Percentiles rank a stretch among this genome's conserved stretches.
Conservation (phyloP, 2,888 invertebrate genomes). For the Machimus rusticus region DNA sequence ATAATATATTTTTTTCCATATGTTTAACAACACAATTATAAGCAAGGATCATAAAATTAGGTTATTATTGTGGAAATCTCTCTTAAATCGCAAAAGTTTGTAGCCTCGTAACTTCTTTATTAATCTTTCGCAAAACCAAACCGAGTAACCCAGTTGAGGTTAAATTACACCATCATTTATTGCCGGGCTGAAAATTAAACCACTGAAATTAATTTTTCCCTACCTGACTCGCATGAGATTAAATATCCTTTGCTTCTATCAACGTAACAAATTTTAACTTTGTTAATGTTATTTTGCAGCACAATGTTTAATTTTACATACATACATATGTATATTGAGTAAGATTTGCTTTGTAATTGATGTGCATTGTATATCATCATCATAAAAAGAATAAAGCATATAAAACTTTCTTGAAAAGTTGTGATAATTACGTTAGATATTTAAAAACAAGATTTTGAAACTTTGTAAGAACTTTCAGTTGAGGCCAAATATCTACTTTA, state of each 20-base stretch:
- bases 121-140: neutral
- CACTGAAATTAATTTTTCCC: neutral
- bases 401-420: no score
- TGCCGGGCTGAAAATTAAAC: neutral
- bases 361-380: no score
- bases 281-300: neutral
- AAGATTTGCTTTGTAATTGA: neutral
- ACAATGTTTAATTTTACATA: neutral
- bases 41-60: neutral
- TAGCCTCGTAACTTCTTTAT: neutral
- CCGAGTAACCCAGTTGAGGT: neutral
- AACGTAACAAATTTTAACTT: neutral
- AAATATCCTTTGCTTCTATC: neutral
- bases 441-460: no score
- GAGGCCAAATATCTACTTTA: no score
- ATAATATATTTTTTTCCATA: neutral
- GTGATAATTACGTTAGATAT: no score
- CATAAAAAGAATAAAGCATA: no score
- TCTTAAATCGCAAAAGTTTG: neutral
- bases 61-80: no score
- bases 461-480: no score
- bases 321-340: no score
- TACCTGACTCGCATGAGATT: neutral
- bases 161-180: neutral
- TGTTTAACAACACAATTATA: neutral